Base-by-base conservation (phyloP, 2,797 vertebrate genomes). In the Sebastes cheni region DNA sequence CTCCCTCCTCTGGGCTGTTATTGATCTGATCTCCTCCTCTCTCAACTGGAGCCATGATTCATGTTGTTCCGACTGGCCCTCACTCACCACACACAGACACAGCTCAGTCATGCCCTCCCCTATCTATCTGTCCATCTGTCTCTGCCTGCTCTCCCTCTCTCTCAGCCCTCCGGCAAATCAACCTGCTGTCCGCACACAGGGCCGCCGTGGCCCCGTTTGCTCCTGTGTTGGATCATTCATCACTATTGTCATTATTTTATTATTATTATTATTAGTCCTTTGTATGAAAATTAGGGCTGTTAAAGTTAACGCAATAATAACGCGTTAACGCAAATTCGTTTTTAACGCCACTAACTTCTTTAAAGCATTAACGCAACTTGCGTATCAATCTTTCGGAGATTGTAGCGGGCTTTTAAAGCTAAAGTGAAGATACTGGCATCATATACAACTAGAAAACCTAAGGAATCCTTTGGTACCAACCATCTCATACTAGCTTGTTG, bases 81-180 rank as follows among this genome's bases (percentile, higher is more conserved):
- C 92, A 91, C 89, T 94, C 93, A 92, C 89, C 84, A 82, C 91
- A 88, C 91, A 92, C 88, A 94, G 92, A 95, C 91, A 92, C 92
- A 90, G 87, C 91, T 94, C 93, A 93, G 93, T 93, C 94, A 94
- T 93, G 95, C 94, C 93, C 94, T 94, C 84, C 88, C 84, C 87
- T 94, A 95, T 94, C 94, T 92, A 83, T 91, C 91, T 94, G 90
- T 94, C 91, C 91, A 93, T 94, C 92, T 94, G 92, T 94, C 93
- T 93, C 91, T 91, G 91, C 89, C 91, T 90, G 85, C 88, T 89
- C 89, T 89, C 79, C 86, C 89, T 89, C 84, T 89, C 84, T 83
- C 89, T 88, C 42, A 61, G 86, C 61, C 92, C 86, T 83, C 54
- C 22, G 91, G 93, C 91, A 55, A 85, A 83, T 88, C 90, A 86